Conservation (phyloP, 2,888 invertebrate genomes). For the Timema cristinae region DNA sequence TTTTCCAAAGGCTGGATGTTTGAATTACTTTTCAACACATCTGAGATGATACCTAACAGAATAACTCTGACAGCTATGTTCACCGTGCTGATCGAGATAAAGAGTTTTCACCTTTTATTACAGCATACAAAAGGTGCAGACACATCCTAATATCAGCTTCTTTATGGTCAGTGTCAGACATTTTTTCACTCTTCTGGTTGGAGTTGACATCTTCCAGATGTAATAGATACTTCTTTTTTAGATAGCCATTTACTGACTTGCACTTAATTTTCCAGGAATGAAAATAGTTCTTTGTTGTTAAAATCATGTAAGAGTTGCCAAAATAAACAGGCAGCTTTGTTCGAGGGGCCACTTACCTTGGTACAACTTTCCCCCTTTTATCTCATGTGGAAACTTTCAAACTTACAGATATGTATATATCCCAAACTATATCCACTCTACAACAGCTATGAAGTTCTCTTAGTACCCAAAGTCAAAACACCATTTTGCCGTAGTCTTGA, state of each 20-base stretch:
- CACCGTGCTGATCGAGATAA: background rate
- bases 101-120: background rate
- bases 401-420: background rate
- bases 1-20: background rate
- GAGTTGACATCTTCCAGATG: background rate
- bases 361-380: background rate
- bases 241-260: background rate
- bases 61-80: background rate
- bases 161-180: background rate
- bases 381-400: background rate
- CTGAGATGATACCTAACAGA: background rate
- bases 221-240: background rate
- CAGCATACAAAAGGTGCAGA: background rate
- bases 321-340: conserved; percentile 1
- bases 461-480: background rate
- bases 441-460: background rate
- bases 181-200: background rate
- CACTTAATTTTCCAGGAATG: background rate
- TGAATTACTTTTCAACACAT: background rate
- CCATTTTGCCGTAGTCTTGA: background rate
- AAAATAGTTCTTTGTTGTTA: conserved; percentile 5
- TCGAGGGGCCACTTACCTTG: background rate
- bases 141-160: conserved; percentile 5
- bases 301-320: background rate
- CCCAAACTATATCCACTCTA: background rate